Evolutionary conservation across 2,888 invertebrate genomes (phyloP), one percentile per base, ranked within the genome.

Genomic region (Caenorhabditis parvicauda): DNA sequence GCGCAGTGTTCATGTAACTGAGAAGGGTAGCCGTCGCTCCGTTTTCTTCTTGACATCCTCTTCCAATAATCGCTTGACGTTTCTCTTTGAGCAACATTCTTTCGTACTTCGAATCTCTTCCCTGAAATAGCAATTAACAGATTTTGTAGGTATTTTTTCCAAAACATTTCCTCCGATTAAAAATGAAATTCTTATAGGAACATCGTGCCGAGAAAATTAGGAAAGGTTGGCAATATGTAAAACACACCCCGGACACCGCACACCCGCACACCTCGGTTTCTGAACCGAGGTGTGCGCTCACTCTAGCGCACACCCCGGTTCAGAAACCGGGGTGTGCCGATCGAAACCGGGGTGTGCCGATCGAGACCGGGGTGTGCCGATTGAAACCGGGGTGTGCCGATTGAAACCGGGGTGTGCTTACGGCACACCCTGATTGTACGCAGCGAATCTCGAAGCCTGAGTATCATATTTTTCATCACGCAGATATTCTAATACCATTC

Each of bases 101-200:
- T 29, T 78, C 77, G 17, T 67, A 65, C 46, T 75, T 77, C 6
- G 72, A 71, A 17, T 75, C 71, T 32, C 72, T 61, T 19, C 79
- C 79, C 79, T 79, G 56, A 60, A 74, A 38, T 24, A 39, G 19
- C n/a, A 27, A 5, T 17, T n/a, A 2, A 17, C n/a, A 14, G 19
- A 41, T 25, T 39, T 32, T 7, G 5, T 12, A 24, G 28, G 24
- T 5, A 45, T 14, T 39, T n/a, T 12, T 19, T 7, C 7, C 14
- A 39, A n/a, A 39, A 39, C 19, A 39, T 12, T 6, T 39, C 9
- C 6, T 22, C 5, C 9, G 4, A 22, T 44, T 12, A 32, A 32
- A 32, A 32, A 9, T 12, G 47, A 39, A 46, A 48, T 21, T 4
- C 24, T 48, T 3, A 29, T 3, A 12, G 29, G 17, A 25, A 24